Base-by-base conservation (phyloP, 2,797 vertebrate genomes). In the Tauraco hartlaubi region DNA sequence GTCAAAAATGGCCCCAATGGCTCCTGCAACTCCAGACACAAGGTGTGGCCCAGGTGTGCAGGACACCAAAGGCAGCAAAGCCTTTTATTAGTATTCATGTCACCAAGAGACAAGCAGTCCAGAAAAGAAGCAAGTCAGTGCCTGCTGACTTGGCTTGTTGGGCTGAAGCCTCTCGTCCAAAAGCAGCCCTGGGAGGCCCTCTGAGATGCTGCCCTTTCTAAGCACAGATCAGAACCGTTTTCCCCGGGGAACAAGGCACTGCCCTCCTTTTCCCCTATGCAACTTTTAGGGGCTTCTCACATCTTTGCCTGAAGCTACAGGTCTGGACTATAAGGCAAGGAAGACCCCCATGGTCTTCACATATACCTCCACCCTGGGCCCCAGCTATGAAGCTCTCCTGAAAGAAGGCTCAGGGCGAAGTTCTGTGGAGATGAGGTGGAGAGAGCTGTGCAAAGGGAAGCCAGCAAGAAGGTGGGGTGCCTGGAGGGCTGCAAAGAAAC, bases 401-500 rank as follows among this genome's bases (percentile, higher is more conserved):
- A 76, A 92, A 52, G 58, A 26, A 93, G 33, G 58, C 58, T 84
- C 39, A 51, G 69, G 88, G 66, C 71, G 67, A 92, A 86, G 77
- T 67, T 52, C 56, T 39, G 31, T 9, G 22, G 55, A 93, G 49
- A 76, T 59, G 71, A 88, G 71, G 56, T 82, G 71, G 35, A 92
- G 17, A 20, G 55, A 63, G 52, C 46, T 82, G 12, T 71, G 77
- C 56, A 88, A 84, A 85, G 41, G 48, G 77, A 76, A 93, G 77
- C 88, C 88, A 95, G 48, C 1, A 3, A 86, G 61, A 92, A 88
- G 85, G 77, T 90, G 88, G 77, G 83, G 92, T 0, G 6, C 80
- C 90, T 68, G 61, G 15, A 95, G 71, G 51, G 77, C 71, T 84
- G 64, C 46, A 52, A 92, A 94, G 85, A 92, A 86, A 31, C 76